These are phyloP conservation scores for Cichladusa arquata DNA, from an alignment of 2,113 vertebrate genomes.

Conservation along the genomic window DNA sequence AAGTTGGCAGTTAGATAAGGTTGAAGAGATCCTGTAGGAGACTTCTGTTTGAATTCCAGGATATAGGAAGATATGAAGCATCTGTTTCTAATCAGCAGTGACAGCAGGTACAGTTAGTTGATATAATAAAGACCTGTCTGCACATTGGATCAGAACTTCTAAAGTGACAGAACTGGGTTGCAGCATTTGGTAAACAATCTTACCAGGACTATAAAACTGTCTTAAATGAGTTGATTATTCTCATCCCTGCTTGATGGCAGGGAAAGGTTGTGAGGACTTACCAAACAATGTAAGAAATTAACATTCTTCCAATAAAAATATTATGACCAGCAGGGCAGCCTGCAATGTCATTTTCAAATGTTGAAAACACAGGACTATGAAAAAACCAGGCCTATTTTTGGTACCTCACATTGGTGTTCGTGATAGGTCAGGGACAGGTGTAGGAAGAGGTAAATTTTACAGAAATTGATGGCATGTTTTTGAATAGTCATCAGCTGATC, in stretches of 20 bases:
- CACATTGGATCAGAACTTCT: background rate
- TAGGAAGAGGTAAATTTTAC: background rate
- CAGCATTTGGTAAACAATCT: background rate
- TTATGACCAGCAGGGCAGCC: background rate
- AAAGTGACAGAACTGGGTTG: background rate
- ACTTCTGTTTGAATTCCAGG: background rate
- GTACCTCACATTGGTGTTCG: background rate
- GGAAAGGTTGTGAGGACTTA: background rate
- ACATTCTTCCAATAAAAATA: background rate
- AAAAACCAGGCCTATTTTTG: background rate
- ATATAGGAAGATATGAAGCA: background rate
- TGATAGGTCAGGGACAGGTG: fast-evolving
- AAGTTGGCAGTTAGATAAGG: background rate
- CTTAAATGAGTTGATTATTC: background rate
- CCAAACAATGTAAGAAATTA: background rate
- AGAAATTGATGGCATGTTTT: background rate
- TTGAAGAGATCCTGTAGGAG: background rate
- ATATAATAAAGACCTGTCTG: background rate
- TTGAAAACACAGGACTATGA: background rate
- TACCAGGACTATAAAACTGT: background rate
- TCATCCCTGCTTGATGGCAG: background rate
- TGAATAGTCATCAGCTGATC: background rate
- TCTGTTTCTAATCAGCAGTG: background rate
- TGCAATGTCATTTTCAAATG: background rate
- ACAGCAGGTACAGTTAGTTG: background rate